Percentiles rank a stretch among this genome's conserved stretches.
These are phyloP conservation scores for Sigmodon hispidus DNA, from an alignment of 2,113 vertebrate species.

Conservation along the genomic window DNA sequence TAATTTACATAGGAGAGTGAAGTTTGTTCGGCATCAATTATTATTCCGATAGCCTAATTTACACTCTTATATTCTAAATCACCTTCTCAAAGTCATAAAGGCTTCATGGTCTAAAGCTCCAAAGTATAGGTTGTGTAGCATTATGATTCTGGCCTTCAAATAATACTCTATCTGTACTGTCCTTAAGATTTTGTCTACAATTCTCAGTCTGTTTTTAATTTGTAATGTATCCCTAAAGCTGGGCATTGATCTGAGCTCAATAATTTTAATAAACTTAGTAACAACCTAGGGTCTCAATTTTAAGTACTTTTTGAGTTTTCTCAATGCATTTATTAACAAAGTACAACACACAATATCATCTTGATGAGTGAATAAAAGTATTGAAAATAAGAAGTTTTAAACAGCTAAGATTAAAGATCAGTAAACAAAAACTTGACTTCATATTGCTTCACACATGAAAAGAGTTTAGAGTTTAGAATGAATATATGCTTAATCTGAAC, in stretches of 20 bases:
- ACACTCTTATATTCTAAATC: neutral
- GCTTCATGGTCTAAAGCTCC: neutral
- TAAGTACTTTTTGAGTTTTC: neutral
- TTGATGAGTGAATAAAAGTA: neutral
- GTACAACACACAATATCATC: neutral
- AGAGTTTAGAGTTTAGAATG: neutral
- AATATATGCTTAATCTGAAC: neutral
- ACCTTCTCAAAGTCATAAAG: neutral
- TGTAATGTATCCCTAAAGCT: neutral
- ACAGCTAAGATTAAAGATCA: neutral
- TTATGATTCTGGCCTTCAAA: neutral
- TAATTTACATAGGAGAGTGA: neutral
- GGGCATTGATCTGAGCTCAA: neutral
- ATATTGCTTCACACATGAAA: neutral
- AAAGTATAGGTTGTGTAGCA: accelerated
- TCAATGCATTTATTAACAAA: neutral
- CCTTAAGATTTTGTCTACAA: neutral
- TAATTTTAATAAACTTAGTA: neutral
- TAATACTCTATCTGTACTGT: neutral
- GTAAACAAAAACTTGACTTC: neutral
- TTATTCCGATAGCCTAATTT: neutral
- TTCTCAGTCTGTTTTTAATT: neutral
- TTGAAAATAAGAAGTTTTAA: neutral
- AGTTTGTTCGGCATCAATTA: neutral
- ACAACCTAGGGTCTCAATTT: neutral